Conservation (phyloP, 2,113 vertebrate genomes). For the Semnornis frantzii region DNA sequence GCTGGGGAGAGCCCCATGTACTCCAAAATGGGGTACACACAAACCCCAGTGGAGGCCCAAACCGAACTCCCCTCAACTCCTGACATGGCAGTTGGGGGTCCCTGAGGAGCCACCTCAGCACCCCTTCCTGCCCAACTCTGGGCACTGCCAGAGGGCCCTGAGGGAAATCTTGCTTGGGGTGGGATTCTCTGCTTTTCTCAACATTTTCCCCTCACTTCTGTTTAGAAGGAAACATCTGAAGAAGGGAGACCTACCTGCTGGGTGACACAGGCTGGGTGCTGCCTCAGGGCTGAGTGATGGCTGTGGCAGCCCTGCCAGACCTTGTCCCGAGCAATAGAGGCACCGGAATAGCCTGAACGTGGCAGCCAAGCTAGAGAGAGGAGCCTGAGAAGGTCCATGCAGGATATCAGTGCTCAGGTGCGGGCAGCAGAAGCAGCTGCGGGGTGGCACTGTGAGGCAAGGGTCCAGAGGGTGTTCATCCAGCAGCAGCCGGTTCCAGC, state of each 20-base stretch:
- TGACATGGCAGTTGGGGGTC: fast-evolving
- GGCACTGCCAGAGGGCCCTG: fast-evolving
- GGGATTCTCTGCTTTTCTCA: not conserved
- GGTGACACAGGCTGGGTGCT: no score
- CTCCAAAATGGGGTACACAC: not conserved
- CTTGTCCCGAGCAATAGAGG: no score
- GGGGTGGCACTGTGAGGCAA: fast-evolving
- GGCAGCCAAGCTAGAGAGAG: no score
- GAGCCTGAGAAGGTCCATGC: no score
- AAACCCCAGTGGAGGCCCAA: not conserved
- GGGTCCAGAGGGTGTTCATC: no score
- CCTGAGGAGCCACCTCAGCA: fast-evolving
- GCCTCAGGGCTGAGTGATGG: no score
- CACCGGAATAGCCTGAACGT: no score
- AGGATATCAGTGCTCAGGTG: fast-evolving
- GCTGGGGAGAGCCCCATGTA: not conserved
- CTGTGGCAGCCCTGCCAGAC: no score
- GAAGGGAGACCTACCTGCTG: fast-evolving
- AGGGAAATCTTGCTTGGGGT: fast-evolving
- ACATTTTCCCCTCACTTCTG: not conserved
- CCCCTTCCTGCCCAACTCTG: fast-evolving
- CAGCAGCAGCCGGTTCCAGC: no score
- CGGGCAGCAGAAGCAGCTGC: no score
- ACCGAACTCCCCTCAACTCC: not conserved
- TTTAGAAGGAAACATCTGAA: not conserved